Evolutionary conservation across 2,888 invertebrate genomes (phyloP), one percentile per base, ranked within the genome.

Genomic region (Amaurobius ferox): DNA sequence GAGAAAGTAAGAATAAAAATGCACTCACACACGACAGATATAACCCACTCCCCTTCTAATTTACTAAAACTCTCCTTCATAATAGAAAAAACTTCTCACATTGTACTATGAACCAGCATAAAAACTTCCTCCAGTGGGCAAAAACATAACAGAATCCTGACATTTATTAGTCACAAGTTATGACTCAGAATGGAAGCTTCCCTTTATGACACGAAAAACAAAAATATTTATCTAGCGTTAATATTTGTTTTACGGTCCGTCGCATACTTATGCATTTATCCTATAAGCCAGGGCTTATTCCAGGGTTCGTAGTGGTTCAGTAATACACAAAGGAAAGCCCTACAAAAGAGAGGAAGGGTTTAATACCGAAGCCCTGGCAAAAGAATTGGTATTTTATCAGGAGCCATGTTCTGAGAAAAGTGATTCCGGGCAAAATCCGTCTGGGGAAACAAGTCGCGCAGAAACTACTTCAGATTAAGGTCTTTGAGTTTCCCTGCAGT

Each of bases 331-430:
- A 55, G 55, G 55, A 23, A 19, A 6, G 19, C 16, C 23, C 1
- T 55, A 55, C 55, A 55, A 55, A 55, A 55, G 23, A 55, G 23
- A 2, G 44, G 61, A 68, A 39, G 39, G 39, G 55, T 70, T 78
- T 78, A 78, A 78, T 78, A 68, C 68, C 40, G n/a, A 29, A 32
- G 40, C n/a, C 19, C 40, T 13, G 13, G 39, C 32, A n/a, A 44
- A 61, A 71, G 79, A 71, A 79, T 79, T 71, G 79, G 61, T 61
- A 62, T 71, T 79, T 79, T 79, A 79, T 71, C 79, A 40, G 64
- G 26, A 30, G 30, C 44, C 39, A 30, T 79, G 79, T 79, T 71
- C 64, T 64, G 32, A 40, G 71, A 71, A 32, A 71, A 71, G 71
- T 44, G 79, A 67, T 79, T 62, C 71, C n/a, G 30, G 40, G 1